Conservation (phyloP, 2,797 vertebrate genomes). For the Leucoraja ocellata region DNA sequence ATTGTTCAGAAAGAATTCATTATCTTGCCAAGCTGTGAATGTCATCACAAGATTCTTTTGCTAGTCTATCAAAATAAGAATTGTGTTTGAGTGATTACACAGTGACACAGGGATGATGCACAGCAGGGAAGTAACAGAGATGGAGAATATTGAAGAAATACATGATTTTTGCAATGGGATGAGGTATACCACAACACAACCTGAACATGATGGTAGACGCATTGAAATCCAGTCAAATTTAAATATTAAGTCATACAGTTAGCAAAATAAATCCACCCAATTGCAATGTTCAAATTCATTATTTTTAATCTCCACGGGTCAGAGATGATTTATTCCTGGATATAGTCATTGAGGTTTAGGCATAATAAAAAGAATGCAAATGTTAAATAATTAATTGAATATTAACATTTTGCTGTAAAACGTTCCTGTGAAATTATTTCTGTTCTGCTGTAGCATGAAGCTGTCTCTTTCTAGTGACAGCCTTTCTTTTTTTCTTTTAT, state of each 20-base stretch:
- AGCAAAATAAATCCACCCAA: neutral
- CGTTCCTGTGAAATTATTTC: conserved; percentile 7
- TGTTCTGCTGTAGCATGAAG: conserved; percentile 13
- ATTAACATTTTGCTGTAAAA: conserved; percentile 36
- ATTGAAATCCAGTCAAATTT: neutral
- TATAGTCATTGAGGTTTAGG: neutral
- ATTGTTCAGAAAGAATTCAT: neutral
- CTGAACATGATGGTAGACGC: neutral
- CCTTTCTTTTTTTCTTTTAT: conserved; percentile 32
- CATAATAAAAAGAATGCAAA: conserved; percentile 25
- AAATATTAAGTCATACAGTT: neutral
- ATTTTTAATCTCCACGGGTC: neutral
- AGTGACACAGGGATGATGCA: conserved; percentile 4
- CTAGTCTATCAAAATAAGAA: neutral
- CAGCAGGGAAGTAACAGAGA: neutral
- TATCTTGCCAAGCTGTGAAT: neutral
- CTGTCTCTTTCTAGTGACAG: conserved; percentile 29
- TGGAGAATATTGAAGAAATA: neutral
- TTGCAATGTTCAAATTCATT: neutral
- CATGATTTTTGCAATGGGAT: neutral
- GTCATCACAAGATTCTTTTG: conserved; percentile 14
- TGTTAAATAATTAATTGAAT: conserved; percentile 31
- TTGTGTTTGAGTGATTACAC: neutral
- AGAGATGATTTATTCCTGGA: neutral
- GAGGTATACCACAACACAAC: neutral